These are phyloP conservation scores for Athalia cordata DNA, from an alignment of 2,888 invertebrate genomes.

Conservation along the genomic window DNA sequence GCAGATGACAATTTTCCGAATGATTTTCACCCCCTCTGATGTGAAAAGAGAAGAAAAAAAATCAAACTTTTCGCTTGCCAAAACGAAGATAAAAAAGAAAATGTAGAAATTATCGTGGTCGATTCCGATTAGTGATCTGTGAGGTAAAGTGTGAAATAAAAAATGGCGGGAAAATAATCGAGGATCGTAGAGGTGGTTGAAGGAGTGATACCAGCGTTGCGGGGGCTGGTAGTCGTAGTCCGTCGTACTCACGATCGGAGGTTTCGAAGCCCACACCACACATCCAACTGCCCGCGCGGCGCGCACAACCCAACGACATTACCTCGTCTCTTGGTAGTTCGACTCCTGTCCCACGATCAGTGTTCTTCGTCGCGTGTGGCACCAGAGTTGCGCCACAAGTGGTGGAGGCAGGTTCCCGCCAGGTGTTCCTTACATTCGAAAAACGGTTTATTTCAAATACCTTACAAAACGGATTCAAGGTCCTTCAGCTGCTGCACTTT, in stretches of 20 bases:
- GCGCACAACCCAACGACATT: slow-evolving; percentile 46
- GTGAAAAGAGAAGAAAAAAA: no score
- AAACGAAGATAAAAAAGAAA: no score
- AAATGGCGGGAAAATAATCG: slow-evolving; percentile 17
- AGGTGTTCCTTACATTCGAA: slow-evolving; percentile 53
- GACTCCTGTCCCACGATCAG: slow-evolving; percentile 42
- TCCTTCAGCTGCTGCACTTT: neutral
- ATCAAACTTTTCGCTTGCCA: no score
- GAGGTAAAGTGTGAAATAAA: neutral
- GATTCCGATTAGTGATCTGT: neutral
- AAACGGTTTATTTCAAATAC: no score
- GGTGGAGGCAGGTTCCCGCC: slow-evolving; percentile 67
- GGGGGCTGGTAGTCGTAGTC: slow-evolving; percentile 1
- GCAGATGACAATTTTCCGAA: neutral
- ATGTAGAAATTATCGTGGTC: no score
- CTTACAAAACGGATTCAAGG: slow-evolving; percentile 24
- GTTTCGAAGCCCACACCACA: slow-evolving; percentile 33
- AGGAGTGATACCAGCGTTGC: neutral
- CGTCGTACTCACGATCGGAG: slow-evolving; percentile 32
- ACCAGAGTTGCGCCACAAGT: slow-evolving; percentile 62
- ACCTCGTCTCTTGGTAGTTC: slow-evolving; percentile 47
- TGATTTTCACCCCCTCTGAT: neutral
- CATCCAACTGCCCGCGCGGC: slow-evolving; percentile 34
- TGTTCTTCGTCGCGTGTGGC: slow-evolving; percentile 47
- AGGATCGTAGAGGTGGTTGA: neutral